phyloP scores from a whole-genome alignment of 1,140 invertebrate genomes.

The Macrotrachela quadricornifera region DNA sequence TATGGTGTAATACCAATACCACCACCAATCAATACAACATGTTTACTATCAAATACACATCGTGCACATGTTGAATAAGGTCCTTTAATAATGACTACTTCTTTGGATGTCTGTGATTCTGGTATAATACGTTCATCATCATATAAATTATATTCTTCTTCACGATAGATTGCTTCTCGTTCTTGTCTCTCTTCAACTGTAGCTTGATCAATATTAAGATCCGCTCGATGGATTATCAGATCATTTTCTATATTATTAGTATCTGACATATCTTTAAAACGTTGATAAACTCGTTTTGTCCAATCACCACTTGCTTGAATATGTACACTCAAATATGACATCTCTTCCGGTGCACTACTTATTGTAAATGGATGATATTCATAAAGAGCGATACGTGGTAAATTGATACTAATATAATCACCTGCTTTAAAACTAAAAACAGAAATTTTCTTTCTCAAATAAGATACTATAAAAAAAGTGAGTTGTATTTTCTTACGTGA shows the following conservation, averaged over 20 bases:
- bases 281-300: slow-evolving; percentile 68
- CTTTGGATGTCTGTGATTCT: no score
- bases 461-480: no score
- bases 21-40: slow-evolving; percentile 75
- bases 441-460: no score
- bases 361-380: slow-evolving; percentile 96
- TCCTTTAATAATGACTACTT: slow-evolving; percentile 66
- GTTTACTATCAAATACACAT: slow-evolving; percentile 75
- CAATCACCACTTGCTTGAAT: slow-evolving; percentile 77
- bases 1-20: slow-evolving; percentile 90
- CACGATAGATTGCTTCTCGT: no score
- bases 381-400: slow-evolving; percentile 68
- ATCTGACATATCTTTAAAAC: slow-evolving; percentile 36
- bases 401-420: slow-evolving; percentile 83
- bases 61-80: slow-evolving; percentile 81
- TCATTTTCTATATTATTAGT: no score
- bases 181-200: no score
- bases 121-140: no score
- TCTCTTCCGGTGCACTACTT: slow-evolving; percentile 75
- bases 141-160: no score
- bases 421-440: slow-evolving; percentile 65
- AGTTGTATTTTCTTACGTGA: no score
- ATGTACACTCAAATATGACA: slow-evolving; percentile 74
- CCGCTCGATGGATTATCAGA: no score
- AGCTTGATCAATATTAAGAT: no score